phyloP scores from a whole-genome alignment of 2,888 invertebrate species.

The Lepidonotus clava region DNA sequence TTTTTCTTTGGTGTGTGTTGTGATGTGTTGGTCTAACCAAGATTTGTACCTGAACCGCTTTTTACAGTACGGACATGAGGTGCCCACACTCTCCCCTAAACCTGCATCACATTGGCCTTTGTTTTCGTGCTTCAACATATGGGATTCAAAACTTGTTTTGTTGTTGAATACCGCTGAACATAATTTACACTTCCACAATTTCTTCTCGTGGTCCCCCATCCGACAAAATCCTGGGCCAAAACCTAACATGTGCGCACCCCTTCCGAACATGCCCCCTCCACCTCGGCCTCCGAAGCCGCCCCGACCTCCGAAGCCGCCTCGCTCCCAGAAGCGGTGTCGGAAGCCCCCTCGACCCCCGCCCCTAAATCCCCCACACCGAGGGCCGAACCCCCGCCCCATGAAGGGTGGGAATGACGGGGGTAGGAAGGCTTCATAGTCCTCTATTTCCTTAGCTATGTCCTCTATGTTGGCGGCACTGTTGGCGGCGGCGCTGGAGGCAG shows the following conservation, averaged over 20 bases:
- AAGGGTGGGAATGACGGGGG: neutral
- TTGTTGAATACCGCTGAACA: constrained; percentile 22
- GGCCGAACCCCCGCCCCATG: constrained; percentile 19
- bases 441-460: neutral
- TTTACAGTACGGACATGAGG: constrained; percentile 31
- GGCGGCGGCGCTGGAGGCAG: neutral
- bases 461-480: neutral
- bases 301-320: neutral
- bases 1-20: constrained; percentile 32
- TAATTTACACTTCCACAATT: constrained; percentile 28
- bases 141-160: constrained; percentile 32
- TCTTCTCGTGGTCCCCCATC: neutral
- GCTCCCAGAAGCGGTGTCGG: neutral
- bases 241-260: constrained; percentile 12
- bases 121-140: constrained; percentile 49
- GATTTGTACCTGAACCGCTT: constrained; percentile 44
- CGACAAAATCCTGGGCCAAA: neutral
- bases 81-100: constrained; percentile 23
- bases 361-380: neutral
- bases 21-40: constrained; percentile 43
- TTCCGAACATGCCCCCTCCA: neutral
- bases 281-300: constrained; percentile 11
- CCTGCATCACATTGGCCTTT: constrained; percentile 39
- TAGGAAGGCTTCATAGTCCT: constrained; percentile 5
- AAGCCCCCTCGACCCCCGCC: neutral